Evolutionary conservation across 2,888 invertebrate genomes (phyloP).

Genomic region (Pollenia griseotomentosa): DNA sequence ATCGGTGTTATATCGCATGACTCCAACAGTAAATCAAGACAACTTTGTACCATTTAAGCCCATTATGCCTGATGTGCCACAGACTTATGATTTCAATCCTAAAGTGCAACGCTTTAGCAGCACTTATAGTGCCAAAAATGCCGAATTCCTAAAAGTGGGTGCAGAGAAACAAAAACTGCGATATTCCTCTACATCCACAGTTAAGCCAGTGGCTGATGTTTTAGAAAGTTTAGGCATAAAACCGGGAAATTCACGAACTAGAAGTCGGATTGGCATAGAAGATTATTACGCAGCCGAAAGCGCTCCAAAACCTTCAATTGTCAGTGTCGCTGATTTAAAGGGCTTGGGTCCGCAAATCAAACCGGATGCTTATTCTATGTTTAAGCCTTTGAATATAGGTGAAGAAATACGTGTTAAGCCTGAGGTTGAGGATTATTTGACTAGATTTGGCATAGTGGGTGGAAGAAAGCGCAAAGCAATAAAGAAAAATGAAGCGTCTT

Average conservation of each 20-base stretch:
- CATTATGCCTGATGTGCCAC: conserved; percentile 71
- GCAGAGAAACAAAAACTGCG: conserved; percentile 74
- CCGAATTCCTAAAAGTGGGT: conserved; percentile 78
- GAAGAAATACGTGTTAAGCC: conserved; percentile 81
- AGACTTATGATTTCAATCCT: conserved; percentile 66
- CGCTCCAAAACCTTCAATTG: conserved; percentile 78
- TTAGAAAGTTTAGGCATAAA: conserved; percentile 81
- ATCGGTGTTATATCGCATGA: conserved; percentile 77
- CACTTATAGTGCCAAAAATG: conserved; percentile 84
- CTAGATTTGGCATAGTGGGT: conserved; percentile 84
- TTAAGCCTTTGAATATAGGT: conserved; percentile 83
- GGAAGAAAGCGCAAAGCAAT: conserved; percentile 79
- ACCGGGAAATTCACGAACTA: conserved; percentile 82
- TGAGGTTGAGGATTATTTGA: conserved; percentile 83
- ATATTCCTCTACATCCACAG: conserved; percentile 72
- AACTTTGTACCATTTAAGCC: conserved; percentile 61
- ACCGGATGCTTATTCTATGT: conserved; percentile 82
- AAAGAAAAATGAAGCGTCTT: conserved; percentile 77
- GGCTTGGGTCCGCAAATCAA: conserved; percentile 80
- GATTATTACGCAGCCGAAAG: conserved; percentile 81
- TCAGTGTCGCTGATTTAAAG: conserved; percentile 79
- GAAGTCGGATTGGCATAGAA: conserved; percentile 78
- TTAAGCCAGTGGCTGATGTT: conserved; percentile 80
- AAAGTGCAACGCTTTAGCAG: conserved; percentile 82
- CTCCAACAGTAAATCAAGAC: conserved; percentile 71